Evolutionary conservation across 1,140 invertebrate species (phyloP), one percentile per base, ranked within the genome.

Genomic region (Nylanderia fulva): DNA sequence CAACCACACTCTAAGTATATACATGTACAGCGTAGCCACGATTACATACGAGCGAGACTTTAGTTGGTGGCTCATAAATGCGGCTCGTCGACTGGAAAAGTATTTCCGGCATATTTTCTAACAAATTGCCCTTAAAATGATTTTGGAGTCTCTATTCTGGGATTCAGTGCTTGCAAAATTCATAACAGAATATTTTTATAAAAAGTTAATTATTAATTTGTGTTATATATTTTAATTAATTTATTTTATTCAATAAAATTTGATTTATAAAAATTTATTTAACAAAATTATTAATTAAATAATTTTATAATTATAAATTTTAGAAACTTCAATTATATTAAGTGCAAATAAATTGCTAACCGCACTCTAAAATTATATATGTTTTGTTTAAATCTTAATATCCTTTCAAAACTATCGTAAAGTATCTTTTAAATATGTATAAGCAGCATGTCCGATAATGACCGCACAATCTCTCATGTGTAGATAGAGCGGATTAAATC

Each of bases 61-160:
- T 83, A 87, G 48, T 87, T 83, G 84, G 63, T 71, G 48, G 69
- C 61, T 86, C 77, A 71, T 87, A 76, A 88, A 86, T 48, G 79
- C 27, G 33, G 2, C 18, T 39, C 63, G 15, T 76, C 36, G 18
- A 85, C 36, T 68, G 36, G 66, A 83, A 75, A 83, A 83, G n/a
- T 72, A 36, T 61, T 42, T 39, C n/a, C 39, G 21, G 21, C 21
- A 80, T n/a, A n/a, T 13, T 15, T 9, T 9, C 21, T 33, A 27
- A 82, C 48, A 72, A 72, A 80, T 80, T 52, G 24, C 29, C 15
- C 21, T 61, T 42, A 18, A 61, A 68, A 36, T 13, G 27, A n/a
- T 48, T 13, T 63, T 21, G 39, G 33, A 52, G 11, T 52, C n/a
- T 39, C 45, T 39, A 63, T 39, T 56, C 33, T 42, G 24, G 39